These are phyloP conservation scores for Ephestia elutella DNA, from an alignment of 1,140 invertebrate genomes.

Conservation along the genomic window DNA sequence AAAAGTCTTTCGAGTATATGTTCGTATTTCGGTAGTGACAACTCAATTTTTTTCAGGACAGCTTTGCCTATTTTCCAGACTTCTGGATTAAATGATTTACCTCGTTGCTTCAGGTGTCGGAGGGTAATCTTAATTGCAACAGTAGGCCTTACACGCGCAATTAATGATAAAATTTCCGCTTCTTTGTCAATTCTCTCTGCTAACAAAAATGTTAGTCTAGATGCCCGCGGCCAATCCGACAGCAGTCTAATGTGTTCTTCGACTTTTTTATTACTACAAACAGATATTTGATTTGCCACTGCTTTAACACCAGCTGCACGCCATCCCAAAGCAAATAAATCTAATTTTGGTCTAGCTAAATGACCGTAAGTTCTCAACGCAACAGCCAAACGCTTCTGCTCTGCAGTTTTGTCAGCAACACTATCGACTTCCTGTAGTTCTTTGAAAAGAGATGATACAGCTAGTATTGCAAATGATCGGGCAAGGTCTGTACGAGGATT, in stretches of 20 bases:
- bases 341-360: slow-evolving; percentile 26
- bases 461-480: slow-evolving; percentile 18
- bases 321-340: slow-evolving; percentile 34
- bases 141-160: slow-evolving; percentile 26
- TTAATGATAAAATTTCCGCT: slow-evolving; percentile 20
- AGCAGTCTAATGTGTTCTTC: slow-evolving; percentile 2
- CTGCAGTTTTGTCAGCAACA: neutral
- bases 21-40: neutral
- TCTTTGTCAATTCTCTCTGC: slow-evolving; percentile 22
- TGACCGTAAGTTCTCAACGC: slow-evolving; percentile 36
- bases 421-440: slow-evolving; percentile 7
- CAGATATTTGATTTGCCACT: slow-evolving; percentile 32
- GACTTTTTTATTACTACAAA: slow-evolving; percentile 15
- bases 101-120: slow-evolving; percentile 13
- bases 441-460: slow-evolving; percentile 1
- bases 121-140: slow-evolving; percentile 29
- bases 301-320: slow-evolving; percentile 32
- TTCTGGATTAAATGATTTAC: slow-evolving; percentile 16
- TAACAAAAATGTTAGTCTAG: slow-evolving; percentile 25
- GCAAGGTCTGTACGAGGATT: slow-evolving; percentile 19
- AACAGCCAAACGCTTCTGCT: slow-evolving; percentile 13
- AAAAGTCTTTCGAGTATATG: slow-evolving; percentile 10
- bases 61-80: slow-evolving; percentile 35
- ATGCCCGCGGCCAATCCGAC: slow-evolving; percentile 3
- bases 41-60: slow-evolving; percentile 20